phyloP scores from a whole-genome alignment of 2,113 vertebrate species.

The Trematocara unimaculatum region DNA sequence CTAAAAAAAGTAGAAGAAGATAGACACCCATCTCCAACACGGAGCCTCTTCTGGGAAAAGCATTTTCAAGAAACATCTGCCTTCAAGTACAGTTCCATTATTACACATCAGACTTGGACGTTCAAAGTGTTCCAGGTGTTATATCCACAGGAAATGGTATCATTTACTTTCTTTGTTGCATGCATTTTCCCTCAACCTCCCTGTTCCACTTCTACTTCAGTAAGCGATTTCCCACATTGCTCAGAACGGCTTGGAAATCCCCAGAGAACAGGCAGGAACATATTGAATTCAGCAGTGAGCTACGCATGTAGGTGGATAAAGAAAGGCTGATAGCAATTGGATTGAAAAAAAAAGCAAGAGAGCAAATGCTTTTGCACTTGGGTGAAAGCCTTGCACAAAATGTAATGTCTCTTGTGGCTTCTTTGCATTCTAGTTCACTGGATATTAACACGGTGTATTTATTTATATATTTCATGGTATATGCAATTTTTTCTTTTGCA shows the following conservation, averaged over 20 bases:
- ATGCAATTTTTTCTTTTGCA: background rate
- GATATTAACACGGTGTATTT: background rate
- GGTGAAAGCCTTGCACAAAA: background rate
- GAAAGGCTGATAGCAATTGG: constrained; percentile 8
- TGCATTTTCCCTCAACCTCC: constrained; percentile 7
- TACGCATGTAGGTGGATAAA: constrained; percentile 27
- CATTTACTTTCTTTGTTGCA: constrained; percentile 6
- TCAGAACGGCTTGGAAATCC: constrained; percentile 8
- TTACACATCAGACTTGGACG: background rate
- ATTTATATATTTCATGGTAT: background rate
- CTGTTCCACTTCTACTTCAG: constrained; percentile 11
- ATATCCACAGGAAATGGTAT: constrained; percentile 11
- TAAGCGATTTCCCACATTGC: constrained; percentile 32
- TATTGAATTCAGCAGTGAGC: constrained; percentile 23
- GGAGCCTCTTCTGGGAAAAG: background rate
- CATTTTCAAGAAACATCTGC: background rate
- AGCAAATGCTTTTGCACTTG: background rate
- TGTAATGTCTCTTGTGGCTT: background rate
- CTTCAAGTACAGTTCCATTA: background rate
- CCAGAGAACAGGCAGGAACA: background rate
- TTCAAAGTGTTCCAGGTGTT: background rate
- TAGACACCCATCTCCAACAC: background rate
- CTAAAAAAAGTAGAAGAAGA: background rate
- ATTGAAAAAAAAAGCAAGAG: background rate
- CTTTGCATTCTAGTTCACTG: background rate